Conservation (phyloP, 2,113 vertebrate species). For the Pogona vitticeps region DNA sequence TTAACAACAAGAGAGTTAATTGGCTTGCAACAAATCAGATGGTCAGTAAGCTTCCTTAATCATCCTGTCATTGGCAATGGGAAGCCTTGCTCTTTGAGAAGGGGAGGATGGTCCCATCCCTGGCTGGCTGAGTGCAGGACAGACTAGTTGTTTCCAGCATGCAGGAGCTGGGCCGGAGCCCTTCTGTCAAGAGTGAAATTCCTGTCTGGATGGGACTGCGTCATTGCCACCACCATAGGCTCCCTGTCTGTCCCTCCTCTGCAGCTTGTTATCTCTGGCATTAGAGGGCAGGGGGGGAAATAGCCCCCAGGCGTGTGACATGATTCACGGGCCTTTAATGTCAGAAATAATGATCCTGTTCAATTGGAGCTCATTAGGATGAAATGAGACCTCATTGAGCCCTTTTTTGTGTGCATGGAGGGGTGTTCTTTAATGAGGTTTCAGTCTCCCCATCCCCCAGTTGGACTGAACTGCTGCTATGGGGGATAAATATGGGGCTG, state of each 20-base stretch:
- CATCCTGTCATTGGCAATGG: background rate
- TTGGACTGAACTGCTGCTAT: conserved; percentile 67
- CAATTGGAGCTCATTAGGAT: conserved; percentile 83
- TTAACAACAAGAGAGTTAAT: background rate
- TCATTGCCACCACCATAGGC: conserved; percentile 60
- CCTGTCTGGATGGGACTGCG: conserved; percentile 66
- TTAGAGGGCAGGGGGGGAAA: conserved; percentile 77
- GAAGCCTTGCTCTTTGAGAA: background rate
- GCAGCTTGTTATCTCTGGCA: conserved; percentile 82
- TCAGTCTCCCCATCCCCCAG: conserved; percentile 63
- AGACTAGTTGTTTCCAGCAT: background rate
- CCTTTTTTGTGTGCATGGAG: conserved; percentile 69
- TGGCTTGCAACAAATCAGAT: background rate
- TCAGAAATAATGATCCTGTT: conserved; percentile 83
- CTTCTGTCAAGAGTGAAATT: conserved; percentile 56
- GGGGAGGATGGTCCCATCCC: background rate
- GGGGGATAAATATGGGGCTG: too few species aligned
- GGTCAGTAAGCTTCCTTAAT: background rate
- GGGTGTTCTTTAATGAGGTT: conserved; percentile 73
- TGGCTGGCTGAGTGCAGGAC: background rate
- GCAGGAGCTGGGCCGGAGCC: conserved; percentile 27
- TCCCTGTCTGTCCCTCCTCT: conserved; percentile 76
- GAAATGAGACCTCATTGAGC: conserved; percentile 80
- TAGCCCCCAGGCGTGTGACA: conserved; percentile 82
- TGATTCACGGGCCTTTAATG: conserved; percentile 82